Base-by-base conservation (phyloP, 1,140 invertebrate genomes). In the Pemphigus obesinymphae region DNA sequence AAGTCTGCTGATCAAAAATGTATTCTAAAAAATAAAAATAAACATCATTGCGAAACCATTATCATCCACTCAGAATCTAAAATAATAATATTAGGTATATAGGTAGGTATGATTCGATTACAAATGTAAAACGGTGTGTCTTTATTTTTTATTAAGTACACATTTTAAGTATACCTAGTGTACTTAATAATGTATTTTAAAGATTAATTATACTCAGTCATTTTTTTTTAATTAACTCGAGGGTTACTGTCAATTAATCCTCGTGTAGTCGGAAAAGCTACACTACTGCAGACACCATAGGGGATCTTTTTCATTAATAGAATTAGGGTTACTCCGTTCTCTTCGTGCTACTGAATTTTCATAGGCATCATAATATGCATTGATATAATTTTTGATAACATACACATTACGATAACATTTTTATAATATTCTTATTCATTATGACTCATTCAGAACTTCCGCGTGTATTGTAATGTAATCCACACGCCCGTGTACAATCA, bases 201-300 rank as follows among this genome's bases (percentile, higher is more conserved):
- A 23, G 5, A 45, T 70, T 70, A 23, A 70, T 70, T 43, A 7
- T 70, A 13, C 45, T n/a, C 1, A 31, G n/a, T 48, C 20, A n/a
- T 31, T 26, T 73, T n/a, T n/a, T 73, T 73, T 73, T 73, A 73
- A 73, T 73, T 73, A 48, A 73, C 31, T 50, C 0, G 3, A 50
- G 26, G 8, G 43, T n/a, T n/a, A n/a, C n/a, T n/a, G n/a, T 50
- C 45, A 29, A 31, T 72, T 72, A 72, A 73, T 50, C 43, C 70
- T 48, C 8, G 43, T 70, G 23, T 43, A 48, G 26, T n/a, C n/a
- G 7, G 70, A 31, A 70, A 73, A 48, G 45, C n/a, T n/a, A n/a
- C n/a, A n/a, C n/a, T n/a, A 31, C 43, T 50, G 29, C 70, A 11
- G 17, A 31, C 17, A 31, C 70, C 29, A 31, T 31, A 31, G 45